phyloP scores from a whole-genome alignment of 2,888 invertebrate species.

The Trachelus stipa region DNA sequence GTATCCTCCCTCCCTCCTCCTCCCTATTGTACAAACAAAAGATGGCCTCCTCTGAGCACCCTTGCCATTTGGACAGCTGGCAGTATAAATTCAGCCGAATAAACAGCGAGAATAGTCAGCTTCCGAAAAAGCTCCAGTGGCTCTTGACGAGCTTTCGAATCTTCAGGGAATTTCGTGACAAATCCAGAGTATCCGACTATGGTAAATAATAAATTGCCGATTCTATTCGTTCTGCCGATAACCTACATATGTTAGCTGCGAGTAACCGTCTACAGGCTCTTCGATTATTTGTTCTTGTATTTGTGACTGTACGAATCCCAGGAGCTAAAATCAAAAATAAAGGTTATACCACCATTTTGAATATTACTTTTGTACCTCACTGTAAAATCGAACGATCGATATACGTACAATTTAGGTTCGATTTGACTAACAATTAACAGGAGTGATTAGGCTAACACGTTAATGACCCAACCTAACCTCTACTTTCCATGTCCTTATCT shows the following conservation, averaged over 20 bases:
- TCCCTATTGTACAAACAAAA: not conserved
- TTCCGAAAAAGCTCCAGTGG: not conserved
- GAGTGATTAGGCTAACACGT: not conserved
- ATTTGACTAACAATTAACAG: not conserved
- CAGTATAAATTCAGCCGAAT: slow-evolving; percentile 2
- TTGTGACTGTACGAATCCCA: too few relatives aligned
- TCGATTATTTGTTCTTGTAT: too few relatives aligned
- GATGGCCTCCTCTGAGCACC: not conserved
- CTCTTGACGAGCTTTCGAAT: not conserved
- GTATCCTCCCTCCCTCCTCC: not conserved
- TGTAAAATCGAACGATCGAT: not conserved
- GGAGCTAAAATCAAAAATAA: too few relatives aligned
- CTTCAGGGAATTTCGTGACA: not conserved
- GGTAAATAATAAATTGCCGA: not conserved
- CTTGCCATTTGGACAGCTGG: slow-evolving; percentile 4
- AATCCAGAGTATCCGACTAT: not conserved
- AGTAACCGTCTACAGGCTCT: too few relatives aligned
- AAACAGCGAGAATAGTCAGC: not conserved
- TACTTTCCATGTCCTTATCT: too few relatives aligned
- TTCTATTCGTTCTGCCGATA: not conserved
- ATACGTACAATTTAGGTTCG: not conserved
- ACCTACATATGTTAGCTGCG: too few relatives aligned
- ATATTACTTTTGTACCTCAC: too few relatives aligned
- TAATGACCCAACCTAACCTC: not conserved
- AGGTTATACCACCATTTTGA: not conserved